phyloP scores from a whole-genome alignment of 2,797 vertebrate genomes.

The Megaceryle alcyon region DNA sequence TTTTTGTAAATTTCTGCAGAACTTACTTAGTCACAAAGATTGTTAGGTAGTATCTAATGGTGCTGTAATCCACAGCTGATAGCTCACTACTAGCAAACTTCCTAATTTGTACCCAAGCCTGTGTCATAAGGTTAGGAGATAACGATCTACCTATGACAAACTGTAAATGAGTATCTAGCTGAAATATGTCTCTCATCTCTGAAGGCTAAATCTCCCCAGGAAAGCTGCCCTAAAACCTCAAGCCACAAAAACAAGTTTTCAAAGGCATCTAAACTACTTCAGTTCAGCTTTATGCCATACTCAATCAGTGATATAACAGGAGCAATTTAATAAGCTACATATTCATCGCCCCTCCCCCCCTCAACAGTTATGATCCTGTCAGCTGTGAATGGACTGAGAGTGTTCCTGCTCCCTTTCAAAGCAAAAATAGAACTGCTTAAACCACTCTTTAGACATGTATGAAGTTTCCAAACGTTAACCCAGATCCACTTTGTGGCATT shows the following conservation, averaged over 20 bases:
- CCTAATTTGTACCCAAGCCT: not conserved
- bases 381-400: conserved; percentile 2
- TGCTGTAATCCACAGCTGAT: not conserved
- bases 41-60: not conserved
- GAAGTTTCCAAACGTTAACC: not conserved
- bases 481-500: not conserved
- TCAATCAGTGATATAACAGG: conserved; percentile 37
- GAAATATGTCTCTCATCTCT: not conserved
- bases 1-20: not conserved
- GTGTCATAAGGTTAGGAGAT: not conserved
- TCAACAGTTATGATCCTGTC: not conserved
- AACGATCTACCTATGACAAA: not conserved
- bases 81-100: not conserved
- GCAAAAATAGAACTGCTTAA: conserved; percentile 24
- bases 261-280: not conserved
- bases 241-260: not conserved
- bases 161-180: not conserved
- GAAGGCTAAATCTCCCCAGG: not conserved
- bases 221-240: not conserved
- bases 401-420: not conserved
- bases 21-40: not conserved
- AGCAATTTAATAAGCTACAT: conserved; percentile 17
- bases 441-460: not conserved
- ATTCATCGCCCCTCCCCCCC: not conserved
- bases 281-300: conserved; percentile 11